Percentiles rank a stretch among this genome's conserved stretches.
phyloP scores from a whole-genome alignment of 2,888 invertebrate species.

The Nemurella pictetii region DNA sequence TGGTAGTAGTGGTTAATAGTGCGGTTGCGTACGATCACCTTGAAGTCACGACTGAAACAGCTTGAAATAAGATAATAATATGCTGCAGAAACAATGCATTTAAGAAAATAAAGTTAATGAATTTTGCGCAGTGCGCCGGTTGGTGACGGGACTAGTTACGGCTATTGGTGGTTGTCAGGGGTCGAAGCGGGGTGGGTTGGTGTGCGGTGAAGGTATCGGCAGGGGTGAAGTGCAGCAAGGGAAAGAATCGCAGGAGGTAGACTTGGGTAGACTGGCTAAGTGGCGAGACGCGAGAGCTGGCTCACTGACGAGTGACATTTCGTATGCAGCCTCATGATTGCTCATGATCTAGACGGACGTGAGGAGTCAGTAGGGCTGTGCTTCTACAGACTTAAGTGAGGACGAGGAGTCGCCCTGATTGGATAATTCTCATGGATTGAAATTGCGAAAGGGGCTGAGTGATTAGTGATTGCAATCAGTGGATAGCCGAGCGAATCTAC shows the following conservation, averaged over 20 bases:
- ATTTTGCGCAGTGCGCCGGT: neutral
- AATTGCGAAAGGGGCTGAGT: neutral
- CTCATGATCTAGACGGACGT: too few species aligned
- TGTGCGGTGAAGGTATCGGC: neutral
- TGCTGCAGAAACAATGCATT: too few species aligned
- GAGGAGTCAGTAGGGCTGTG: neutral
- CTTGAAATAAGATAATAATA: too few species aligned
- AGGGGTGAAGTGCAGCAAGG: too few species aligned
- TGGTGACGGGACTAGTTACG: neutral
- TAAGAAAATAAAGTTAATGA: too few species aligned
- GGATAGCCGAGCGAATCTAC: neutral
- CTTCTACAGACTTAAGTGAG: neutral
- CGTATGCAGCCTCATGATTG: too few species aligned
- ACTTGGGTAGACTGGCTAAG: too few species aligned
- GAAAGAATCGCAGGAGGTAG: too few species aligned
- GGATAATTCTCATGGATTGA: neutral
- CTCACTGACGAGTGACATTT: too few species aligned
- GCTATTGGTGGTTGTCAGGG: neutral
- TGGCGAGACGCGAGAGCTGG: too few species aligned
- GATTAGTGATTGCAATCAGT: neutral
- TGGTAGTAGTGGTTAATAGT: neutral
- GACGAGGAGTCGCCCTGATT: neutral
- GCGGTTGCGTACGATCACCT: too few species aligned
- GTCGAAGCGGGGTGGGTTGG: neutral
- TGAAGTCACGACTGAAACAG: too few species aligned